These are phyloP conservation scores for Thripadectes ignobilis DNA, from an alignment of 2,797 vertebrate species.

Conservation along the genomic window DNA sequence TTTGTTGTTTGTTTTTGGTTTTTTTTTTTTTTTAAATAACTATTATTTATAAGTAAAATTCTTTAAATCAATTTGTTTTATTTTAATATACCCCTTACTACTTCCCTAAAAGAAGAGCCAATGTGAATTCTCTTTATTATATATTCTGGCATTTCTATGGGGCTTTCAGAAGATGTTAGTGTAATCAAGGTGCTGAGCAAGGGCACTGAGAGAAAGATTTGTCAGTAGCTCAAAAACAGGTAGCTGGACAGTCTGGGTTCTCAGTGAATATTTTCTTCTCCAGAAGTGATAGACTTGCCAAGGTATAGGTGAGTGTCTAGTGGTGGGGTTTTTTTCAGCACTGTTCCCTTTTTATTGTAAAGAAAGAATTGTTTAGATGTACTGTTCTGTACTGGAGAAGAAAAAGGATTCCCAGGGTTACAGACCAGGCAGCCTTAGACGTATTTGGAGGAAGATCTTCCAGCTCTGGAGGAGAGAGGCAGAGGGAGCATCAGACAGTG, in stretches of 20 bases:
- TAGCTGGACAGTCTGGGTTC: not conserved
- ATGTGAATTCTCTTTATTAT: not conserved
- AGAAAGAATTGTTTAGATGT: not conserved
- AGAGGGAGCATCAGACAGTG: not conserved
- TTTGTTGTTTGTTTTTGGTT: no score
- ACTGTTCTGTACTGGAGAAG: not conserved
- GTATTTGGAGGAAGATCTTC: not conserved
- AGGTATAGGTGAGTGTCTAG: not conserved
- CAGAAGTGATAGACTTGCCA: not conserved
- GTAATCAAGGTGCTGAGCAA: not conserved
- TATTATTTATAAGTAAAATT: not conserved
- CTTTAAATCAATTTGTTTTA: not conserved
- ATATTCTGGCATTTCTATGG: not conserved
- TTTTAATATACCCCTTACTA: not conserved
- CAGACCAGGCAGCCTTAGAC: not conserved
- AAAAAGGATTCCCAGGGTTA: not conserved
- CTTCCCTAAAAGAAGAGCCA: not conserved
- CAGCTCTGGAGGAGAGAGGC: accelerated
- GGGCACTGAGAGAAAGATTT: not conserved
- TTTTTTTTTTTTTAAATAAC: not conserved
- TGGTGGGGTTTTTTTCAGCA: not conserved
- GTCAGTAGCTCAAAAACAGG: not conserved
- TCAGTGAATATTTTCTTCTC: not conserved
- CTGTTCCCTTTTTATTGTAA: not conserved
- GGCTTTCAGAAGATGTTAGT: not conserved